phyloP scores from a whole-genome alignment of 2,888 invertebrate genomes.

The Pyrochroa serraticornis region DNA sequence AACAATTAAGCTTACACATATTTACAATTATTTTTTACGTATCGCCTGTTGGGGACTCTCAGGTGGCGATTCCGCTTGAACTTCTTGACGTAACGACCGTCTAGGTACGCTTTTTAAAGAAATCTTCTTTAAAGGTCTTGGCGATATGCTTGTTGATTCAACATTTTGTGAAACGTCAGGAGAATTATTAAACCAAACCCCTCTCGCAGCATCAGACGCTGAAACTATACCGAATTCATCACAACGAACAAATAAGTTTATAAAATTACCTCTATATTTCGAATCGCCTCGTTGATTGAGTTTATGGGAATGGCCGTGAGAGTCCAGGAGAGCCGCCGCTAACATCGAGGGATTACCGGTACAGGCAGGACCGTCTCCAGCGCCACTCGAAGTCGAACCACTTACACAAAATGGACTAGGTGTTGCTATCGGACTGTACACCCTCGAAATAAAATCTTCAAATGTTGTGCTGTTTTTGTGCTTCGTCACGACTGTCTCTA shows the following conservation, averaged over 20 bases:
- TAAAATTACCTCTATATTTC: slow-evolving; percentile 50
- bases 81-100: slow-evolving; percentile 51
- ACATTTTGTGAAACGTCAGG: slow-evolving; percentile 51
- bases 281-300: slow-evolving; percentile 38
- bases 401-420: slow-evolving; percentile 58
- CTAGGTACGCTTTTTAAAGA: slow-evolving; percentile 54
- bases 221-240: slow-evolving; percentile 29
- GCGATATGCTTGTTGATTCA: slow-evolving; percentile 63
- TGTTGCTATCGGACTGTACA: slow-evolving; percentile 71
- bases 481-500: slow-evolving; percentile 83
- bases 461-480: slow-evolving; percentile 89
- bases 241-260: neutral
- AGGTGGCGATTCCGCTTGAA: slow-evolving; percentile 53
- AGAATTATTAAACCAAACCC: slow-evolving; percentile 54
- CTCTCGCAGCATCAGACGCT: slow-evolving; percentile 49
- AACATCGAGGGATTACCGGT: slow-evolving; percentile 59
- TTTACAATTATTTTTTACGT: slow-evolving; percentile 44
- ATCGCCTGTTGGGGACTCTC: slow-evolving; percentile 55
- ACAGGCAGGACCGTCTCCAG: slow-evolving; percentile 46
- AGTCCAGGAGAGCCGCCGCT: slow-evolving; percentile 65
- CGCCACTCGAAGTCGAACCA: slow-evolving; percentile 37
- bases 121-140: slow-evolving; percentile 73
- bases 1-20: slow-evolving; percentile 9
- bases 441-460: slow-evolving; percentile 82
- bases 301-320: slow-evolving; percentile 56